Evolutionary conservation across 1,140 invertebrate genomes (phyloP), one percentile per base, ranked within the genome.

Genomic region (Choristoneura fumiferana): DNA sequence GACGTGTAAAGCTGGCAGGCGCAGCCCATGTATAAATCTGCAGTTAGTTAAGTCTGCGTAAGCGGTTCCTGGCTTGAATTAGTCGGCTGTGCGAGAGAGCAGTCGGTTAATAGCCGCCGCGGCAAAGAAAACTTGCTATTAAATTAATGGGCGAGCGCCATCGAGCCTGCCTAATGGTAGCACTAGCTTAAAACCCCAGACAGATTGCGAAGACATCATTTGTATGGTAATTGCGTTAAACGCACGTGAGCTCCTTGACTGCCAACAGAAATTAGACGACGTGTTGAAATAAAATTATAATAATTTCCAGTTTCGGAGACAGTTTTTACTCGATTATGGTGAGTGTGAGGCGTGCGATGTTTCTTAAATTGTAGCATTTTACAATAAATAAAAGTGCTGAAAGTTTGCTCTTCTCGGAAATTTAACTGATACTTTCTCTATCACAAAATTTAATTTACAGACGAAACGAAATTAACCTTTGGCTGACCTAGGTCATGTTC

Each of bases 201-300:
- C 66, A 63, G 62, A 77, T 71, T 67, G 69, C 54, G 55, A 65
- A 69, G 70, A 72, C 69, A 71, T 76, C 69, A 71, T 78, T 71
- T 81, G 68, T 73, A 78, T 75, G 72, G 58, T 75, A 78, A 81
- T 77, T 62, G 62, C 59, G 60, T 66, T 61, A 68, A 71, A 66
- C 63, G 59, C 68, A 74, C 68, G 67, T 71, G 66, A 66, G 63
- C 34, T 43, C 34, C 36, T 43, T 55, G 29, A 60, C 59, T 59
- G 60, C 59, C 55, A 60, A 60, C 62, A 70, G 62, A 63, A 58
- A 60, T 70, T 61, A 61, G 60, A 54, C 52, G 53, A 62, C 34
- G 57, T 60, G 68, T 64, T 67, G 67, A 70, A 58, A 34, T 49
- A 18, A 49, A 49, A 49, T 49, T 49, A 49, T 49, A 17, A 49